phyloP scores from a whole-genome alignment of 2,797 vertebrate species.

The Sphenopsis melanotis region DNA sequence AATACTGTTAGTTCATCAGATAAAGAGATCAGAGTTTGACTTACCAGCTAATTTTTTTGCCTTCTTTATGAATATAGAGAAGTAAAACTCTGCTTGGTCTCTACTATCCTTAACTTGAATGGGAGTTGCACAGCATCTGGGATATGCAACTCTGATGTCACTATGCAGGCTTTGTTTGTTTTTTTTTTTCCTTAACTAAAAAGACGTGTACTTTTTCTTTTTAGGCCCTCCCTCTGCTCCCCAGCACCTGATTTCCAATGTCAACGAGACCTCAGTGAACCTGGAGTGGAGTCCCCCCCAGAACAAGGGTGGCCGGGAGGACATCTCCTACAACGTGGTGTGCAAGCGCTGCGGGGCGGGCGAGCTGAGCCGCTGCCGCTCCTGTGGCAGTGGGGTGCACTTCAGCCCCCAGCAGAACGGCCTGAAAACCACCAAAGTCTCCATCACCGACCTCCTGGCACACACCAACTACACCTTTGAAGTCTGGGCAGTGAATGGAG shows the following conservation, averaged over 20 bases:
- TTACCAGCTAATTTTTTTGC: neutral
- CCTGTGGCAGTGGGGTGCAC: slow-evolving; percentile 90
- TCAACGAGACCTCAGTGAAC: slow-evolving; percentile 96
- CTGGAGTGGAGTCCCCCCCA: slow-evolving; percentile 92
- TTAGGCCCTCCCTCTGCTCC: slow-evolving; percentile 91
- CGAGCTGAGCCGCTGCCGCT: slow-evolving; percentile 83
- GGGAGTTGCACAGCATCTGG: accelerated
- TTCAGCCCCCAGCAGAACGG: slow-evolving; percentile 91
- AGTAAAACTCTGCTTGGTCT: neutral
- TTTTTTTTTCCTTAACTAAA: neutral
- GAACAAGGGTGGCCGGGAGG: slow-evolving; percentile 89
- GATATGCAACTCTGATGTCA: neutral
- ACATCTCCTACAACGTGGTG: slow-evolving; percentile 91
- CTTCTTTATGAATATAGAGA: neutral
- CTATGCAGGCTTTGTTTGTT: neutral
- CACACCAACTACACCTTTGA: slow-evolving; percentile 99
- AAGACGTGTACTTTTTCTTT: neutral
- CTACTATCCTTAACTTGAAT: neutral
- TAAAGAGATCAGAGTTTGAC: neutral
- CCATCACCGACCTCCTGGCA: slow-evolving; percentile 94
- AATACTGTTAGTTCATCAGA: neutral
- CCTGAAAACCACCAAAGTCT: slow-evolving; percentile 87
- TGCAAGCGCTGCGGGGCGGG: slow-evolving; percentile 87
- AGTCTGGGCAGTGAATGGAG: slow-evolving; percentile 95
- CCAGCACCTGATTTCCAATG: slow-evolving; percentile 93